Conservation (phyloP, 2,888 invertebrate genomes). For the Esperia sulphurella region DNA sequence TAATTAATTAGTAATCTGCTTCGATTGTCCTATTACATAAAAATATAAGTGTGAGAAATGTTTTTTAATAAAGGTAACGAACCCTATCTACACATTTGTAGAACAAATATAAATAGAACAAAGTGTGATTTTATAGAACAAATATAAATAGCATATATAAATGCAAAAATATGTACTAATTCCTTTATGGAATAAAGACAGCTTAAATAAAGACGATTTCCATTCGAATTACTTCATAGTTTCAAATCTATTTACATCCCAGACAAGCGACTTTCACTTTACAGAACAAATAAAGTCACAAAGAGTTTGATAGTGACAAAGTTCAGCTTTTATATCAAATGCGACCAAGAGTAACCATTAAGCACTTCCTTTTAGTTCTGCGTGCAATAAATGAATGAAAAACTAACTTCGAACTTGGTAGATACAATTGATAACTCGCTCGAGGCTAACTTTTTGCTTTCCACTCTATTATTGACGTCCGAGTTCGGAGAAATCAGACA, state of each 20-base stretch:
- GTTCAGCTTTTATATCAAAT: conserved; percentile 56
- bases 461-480: conserved; percentile 58
- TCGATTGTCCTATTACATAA: too few relatives aligned
- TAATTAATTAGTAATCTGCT: too few relatives aligned
- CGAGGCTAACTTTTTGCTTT: conserved; percentile 62
- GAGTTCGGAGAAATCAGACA: conserved; percentile 38
- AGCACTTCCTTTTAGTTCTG: conserved; percentile 55
- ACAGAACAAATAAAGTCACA: conserved; percentile 42
- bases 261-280: conserved; percentile 42
- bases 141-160: too few relatives aligned
- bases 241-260: conserved; percentile 32
- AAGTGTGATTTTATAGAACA: too few relatives aligned
- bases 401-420: conserved; percentile 49
- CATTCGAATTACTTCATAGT: neutral
- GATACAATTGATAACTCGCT: conserved; percentile 72
- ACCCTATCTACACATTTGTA: too few relatives aligned
- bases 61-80: too few relatives aligned
- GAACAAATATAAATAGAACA: too few relatives aligned
- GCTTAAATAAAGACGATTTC: too few relatives aligned
- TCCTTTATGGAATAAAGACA: too few relatives aligned
- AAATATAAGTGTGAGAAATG: too few relatives aligned
- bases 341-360: conserved; percentile 59
- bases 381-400: conserved; percentile 68
- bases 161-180: too few relatives aligned
- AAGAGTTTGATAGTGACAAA: conserved; percentile 46